Evolutionary conservation across 2,888 invertebrate genomes (phyloP).

Genomic region (Oxytorus armatus): DNA sequence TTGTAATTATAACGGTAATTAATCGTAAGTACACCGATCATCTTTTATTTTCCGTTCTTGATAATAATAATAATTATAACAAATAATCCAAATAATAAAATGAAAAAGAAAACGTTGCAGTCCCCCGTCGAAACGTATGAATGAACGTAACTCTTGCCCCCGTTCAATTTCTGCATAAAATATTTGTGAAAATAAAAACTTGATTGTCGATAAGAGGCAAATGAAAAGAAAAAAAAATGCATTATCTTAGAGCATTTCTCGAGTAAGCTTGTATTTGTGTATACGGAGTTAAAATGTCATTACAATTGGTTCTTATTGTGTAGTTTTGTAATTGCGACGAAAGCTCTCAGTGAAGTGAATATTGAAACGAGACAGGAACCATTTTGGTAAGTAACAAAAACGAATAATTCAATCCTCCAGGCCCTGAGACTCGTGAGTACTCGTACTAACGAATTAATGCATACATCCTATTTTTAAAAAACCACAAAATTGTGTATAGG

Average conservation of each 20-base stretch:
- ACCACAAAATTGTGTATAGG: constrained; percentile 27
- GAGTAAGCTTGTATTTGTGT: constrained; percentile 51
- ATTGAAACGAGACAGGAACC: constrained; percentile 52
- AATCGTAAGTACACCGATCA: constrained; percentile 66
- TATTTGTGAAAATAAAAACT: constrained; percentile 57
- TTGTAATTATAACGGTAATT: constrained; percentile 71
- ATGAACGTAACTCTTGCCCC: constrained; percentile 48
- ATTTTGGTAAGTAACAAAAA: constrained; percentile 69
- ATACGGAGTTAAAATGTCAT: constrained; percentile 37
- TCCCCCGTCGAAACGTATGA: constrained; percentile 44
- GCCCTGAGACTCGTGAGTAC: constrained; percentile 42
- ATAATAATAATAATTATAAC: constrained; percentile 69
- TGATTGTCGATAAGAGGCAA: constrained; percentile 40
- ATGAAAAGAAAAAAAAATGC: constrained; percentile 2
- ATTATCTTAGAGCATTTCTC: constrained; percentile 13
- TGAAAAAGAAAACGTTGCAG: constrained; percentile 61
- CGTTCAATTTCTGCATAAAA: constrained; percentile 44
- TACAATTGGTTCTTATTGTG: constrained; percentile 41
- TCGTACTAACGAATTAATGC: constrained; percentile 28
- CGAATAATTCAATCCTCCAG: constrained; percentile 54
- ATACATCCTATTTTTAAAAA: constrained; percentile 21
- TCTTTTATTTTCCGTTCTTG: constrained; percentile 71
- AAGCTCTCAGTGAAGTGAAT: constrained; percentile 42
- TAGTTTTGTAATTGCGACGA: not conserved
- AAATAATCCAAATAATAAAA: constrained; percentile 68